Conservation (phyloP, 2,113 vertebrate species). For the Pogona vitticeps region DNA sequence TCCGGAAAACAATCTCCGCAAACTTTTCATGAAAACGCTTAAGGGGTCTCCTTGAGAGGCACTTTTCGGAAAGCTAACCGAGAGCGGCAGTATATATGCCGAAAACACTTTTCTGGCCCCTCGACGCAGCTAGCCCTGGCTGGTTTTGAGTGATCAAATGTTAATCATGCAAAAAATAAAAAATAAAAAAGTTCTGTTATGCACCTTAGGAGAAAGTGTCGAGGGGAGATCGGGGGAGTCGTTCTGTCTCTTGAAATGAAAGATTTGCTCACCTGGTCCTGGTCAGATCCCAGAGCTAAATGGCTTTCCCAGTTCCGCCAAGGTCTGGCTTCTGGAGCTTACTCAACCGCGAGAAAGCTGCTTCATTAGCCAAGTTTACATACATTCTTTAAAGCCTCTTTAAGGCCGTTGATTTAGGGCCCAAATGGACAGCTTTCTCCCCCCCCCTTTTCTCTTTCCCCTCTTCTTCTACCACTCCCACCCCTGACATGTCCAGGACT, state of each 20-base stretch:
- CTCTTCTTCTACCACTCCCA: neutral
- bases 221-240: too few species aligned
- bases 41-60: neutral
- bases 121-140: too few species aligned
- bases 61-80: neutral
- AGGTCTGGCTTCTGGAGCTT: slow-evolving; percentile 42
- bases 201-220: too few species aligned
- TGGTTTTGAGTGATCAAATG: too few species aligned
- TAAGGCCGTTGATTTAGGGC: slow-evolving; percentile 43
- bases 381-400: neutral
- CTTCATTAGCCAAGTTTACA: slow-evolving; percentile 33
- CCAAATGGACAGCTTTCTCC: slow-evolving; percentile 37
- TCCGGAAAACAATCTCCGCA: too few species aligned
- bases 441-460: slow-evolving; percentile 23
- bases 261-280: slow-evolving; percentile 71
- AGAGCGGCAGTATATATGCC: too few species aligned
- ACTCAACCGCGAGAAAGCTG: slow-evolving; percentile 42
- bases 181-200: neutral
- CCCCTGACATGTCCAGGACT: slow-evolving; percentile 28
- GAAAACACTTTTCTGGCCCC: too few species aligned
- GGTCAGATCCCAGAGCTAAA: slow-evolving; percentile 45
- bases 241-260: slow-evolving; percentile 19
- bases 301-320: slow-evolving; percentile 47
- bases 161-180: neutral
- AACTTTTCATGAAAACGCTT: too few species aligned